Conservation (phyloP, 2,797 vertebrate species). For the Rhynchonycteris naso region DNA sequence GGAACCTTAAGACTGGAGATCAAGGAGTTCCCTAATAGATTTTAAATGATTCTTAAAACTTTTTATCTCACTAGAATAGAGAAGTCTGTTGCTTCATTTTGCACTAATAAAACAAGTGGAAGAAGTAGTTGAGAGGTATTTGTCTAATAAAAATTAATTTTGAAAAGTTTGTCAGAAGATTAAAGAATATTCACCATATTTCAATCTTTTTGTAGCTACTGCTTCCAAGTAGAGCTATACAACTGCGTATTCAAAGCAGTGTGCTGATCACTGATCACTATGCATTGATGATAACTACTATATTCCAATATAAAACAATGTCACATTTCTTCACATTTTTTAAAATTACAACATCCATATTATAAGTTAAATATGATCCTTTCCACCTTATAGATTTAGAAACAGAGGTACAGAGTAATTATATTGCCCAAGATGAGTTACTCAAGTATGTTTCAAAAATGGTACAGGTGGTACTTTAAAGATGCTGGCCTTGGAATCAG, state of each 20-base stretch:
- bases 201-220: not conserved
- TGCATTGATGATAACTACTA: not conserved
- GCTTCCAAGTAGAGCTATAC: not conserved
- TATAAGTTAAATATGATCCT: not conserved
- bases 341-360: not conserved
- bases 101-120: not conserved
- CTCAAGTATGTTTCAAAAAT: not conserved
- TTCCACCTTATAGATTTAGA: not conserved
- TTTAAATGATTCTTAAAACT: constrained; percentile 25
- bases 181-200: not conserved
- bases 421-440: not conserved
- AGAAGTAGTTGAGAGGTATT: not conserved
- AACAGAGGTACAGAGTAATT: not conserved
- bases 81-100: not conserved
- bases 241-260: not conserved
- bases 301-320: not conserved
- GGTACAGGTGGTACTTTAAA: not conserved
- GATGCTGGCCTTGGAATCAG: not conserved
- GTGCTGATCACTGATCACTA: not conserved
- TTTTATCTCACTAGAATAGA: not conserved
- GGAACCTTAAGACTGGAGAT: constrained; percentile 5
- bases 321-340: not conserved
- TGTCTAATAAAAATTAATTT: constrained; percentile 3
- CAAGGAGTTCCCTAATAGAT: constrained; percentile 5
- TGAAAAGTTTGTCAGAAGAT: not conserved